Evolutionary conservation across 2,113 vertebrate genomes (phyloP).

Genomic region (Daubentonia madagascariensis): DNA sequence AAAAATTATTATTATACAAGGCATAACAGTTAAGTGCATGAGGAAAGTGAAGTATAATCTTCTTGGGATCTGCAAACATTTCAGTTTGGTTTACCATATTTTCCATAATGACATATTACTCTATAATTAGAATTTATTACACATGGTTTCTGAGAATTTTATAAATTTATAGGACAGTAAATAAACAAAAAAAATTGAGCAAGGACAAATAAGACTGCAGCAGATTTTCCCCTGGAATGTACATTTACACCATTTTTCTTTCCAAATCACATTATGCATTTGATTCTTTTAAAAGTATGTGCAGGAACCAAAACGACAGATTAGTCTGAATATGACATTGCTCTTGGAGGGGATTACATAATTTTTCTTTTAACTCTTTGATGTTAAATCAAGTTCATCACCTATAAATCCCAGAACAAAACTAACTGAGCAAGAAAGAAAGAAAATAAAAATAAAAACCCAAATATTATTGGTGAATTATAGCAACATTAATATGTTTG

Average conservation of each 20-base stretch:
- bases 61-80: slow-evolving; percentile 59
- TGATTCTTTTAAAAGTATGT: slow-evolving; percentile 76
- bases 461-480: background rate
- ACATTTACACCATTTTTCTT: slow-evolving; percentile 70
- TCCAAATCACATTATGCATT: slow-evolving; percentile 73
- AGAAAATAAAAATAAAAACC: background rate
- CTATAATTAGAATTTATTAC: slow-evolving; percentile 60
- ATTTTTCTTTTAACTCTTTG: slow-evolving; percentile 55
- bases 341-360: slow-evolving; percentile 70
- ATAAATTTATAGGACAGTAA: slow-evolving; percentile 49
- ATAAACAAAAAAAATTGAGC: slow-evolving; percentile 64
- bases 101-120: slow-evolving; percentile 55
- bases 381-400: slow-evolving; percentile 64
- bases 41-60: background rate
- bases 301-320: slow-evolving; percentile 70
- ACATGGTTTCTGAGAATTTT: slow-evolving; percentile 58
- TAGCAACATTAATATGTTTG: background rate
- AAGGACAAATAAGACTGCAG: slow-evolving; percentile 70
- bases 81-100: background rate
- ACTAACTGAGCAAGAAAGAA: slow-evolving; percentile 64
- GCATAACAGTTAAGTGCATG: background rate
- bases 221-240: slow-evolving; percentile 73
- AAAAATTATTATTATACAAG: background rate
- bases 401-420: slow-evolving; percentile 67
- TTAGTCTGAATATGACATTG: slow-evolving; percentile 73